phyloP scores from a whole-genome alignment of 1,140 invertebrate species.

The Diabrotica virgifera region DNA sequence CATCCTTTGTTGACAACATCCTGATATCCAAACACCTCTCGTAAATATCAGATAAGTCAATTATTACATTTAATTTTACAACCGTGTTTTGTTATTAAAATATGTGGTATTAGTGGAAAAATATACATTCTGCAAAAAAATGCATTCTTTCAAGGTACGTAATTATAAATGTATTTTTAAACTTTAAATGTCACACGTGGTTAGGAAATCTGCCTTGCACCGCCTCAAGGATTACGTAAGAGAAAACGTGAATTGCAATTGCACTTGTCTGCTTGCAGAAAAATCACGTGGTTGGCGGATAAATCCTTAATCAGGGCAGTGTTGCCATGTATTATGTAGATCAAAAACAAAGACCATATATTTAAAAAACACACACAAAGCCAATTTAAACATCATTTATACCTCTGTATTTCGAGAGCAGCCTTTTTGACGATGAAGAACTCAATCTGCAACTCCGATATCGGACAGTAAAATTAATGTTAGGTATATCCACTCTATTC shows the following conservation, averaged over 20 bases:
- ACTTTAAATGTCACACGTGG: conserved; percentile 30
- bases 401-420: too few relatives aligned
- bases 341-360: too few relatives aligned
- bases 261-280: conserved; percentile 12
- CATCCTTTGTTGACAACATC: too few relatives aligned
- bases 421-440: too few relatives aligned
- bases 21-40: too few relatives aligned
- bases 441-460: too few relatives aligned
- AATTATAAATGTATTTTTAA: conserved; percentile 10
- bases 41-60: neutral
- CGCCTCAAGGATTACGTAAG: conserved; percentile 24
- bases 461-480: too few relatives aligned
- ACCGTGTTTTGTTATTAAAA: conserved; percentile 13
- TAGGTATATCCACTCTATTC: too few relatives aligned
- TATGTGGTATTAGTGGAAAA: conserved; percentile 13
- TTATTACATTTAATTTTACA: conserved; percentile 8
- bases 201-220: conserved; percentile 9
- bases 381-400: too few relatives aligned
- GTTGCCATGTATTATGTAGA: neutral
- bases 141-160: conserved; percentile 4
- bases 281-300: conserved; percentile 16
- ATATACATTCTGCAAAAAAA: conserved; percentile 9
- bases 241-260: conserved; percentile 27
- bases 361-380: too few relatives aligned
- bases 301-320: conserved; percentile 5